These are phyloP conservation scores for Fulica atra DNA, from an alignment of 2,113 vertebrate species.

Conservation along the genomic window DNA sequence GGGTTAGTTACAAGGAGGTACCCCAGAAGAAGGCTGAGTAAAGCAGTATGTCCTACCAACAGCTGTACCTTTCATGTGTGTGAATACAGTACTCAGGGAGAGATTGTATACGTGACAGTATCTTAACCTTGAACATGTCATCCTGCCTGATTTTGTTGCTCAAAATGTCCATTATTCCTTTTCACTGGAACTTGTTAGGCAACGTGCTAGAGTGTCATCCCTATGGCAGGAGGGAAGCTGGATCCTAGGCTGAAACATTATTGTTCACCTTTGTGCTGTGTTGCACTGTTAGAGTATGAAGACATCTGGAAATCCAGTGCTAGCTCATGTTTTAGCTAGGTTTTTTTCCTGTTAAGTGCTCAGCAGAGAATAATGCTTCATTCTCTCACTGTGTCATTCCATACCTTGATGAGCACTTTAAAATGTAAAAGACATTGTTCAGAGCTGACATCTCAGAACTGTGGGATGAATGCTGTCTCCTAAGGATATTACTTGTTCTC, in stretches of 20 bases:
- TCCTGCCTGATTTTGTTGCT: not conserved
- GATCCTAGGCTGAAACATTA: not conserved
- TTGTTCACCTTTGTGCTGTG: not conserved
- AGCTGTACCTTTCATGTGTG: not conserved
- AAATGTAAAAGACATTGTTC: constrained; percentile 68
- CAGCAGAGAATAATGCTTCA: constrained; percentile 29
- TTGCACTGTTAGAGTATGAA: not conserved
- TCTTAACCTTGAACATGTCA: not conserved
- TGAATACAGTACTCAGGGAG: not conserved
- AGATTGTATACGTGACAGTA: not conserved
- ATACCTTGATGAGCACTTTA: constrained; percentile 60
- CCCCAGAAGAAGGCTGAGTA: not conserved
- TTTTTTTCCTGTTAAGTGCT: constrained; percentile 2
- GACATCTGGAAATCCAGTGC: constrained; percentile 13
- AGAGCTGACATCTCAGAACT: constrained; percentile 55
- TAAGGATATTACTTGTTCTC: constrained; percentile 69
- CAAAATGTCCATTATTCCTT: not conserved
- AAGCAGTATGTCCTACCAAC: not conserved
- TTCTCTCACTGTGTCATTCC: constrained; percentile 51
- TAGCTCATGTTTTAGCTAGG: not conserved
- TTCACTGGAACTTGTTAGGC: not conserved
- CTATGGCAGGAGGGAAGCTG: not conserved
- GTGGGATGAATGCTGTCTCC: constrained; percentile 64
- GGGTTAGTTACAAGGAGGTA: not conserved
- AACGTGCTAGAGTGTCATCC: not conserved